These are phyloP conservation scores for Plutomurus gul DNA, from an alignment of 1,140 invertebrate species.

Conservation along the genomic window DNA sequence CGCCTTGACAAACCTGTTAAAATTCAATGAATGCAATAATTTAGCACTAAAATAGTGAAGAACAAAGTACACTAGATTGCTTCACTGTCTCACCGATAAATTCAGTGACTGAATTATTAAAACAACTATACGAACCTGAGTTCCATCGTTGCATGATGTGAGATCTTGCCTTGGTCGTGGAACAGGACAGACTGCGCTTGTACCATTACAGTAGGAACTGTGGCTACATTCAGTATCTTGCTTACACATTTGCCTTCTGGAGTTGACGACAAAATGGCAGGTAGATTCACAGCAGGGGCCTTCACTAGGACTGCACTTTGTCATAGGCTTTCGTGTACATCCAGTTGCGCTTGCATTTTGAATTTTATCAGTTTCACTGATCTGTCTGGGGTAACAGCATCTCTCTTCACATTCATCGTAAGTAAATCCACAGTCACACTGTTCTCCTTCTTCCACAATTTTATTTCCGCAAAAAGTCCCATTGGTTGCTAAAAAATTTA, in stretches of 20 bases:
- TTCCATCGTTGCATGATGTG: constrained; percentile 82
- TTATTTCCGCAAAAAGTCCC: constrained; percentile 99
- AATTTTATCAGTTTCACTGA: constrained; percentile 70
- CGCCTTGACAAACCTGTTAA: constrained; percentile 80
- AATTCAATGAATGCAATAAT: neutral
- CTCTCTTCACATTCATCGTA: constrained; percentile 87
- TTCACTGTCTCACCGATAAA: neutral
- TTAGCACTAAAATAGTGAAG: neutral
- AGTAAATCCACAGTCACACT: constrained; percentile 97
- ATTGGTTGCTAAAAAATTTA: constrained; percentile 68
- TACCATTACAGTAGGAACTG: constrained; percentile 82
- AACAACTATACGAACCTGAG: constrained; percentile 63
- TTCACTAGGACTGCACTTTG: constrained; percentile 81
- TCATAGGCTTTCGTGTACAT: constrained; percentile 69
- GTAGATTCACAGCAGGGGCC: constrained; percentile 89
- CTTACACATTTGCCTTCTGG: constrained; percentile 66
- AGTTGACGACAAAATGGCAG: constrained; percentile 76
- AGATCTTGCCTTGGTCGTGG: constrained; percentile 76
- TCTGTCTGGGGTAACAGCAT: constrained; percentile 89
- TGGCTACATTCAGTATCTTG: constrained; percentile 85
- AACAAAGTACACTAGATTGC: neutral
- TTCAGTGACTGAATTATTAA: neutral
- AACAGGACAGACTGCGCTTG: constrained; percentile 80
- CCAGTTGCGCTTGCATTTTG: constrained; percentile 75
- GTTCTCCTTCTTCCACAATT: constrained; percentile 95